Evolutionary conservation across 2,113 vertebrate genomes (phyloP).

Genomic region (Carollia perspicillata): DNA sequence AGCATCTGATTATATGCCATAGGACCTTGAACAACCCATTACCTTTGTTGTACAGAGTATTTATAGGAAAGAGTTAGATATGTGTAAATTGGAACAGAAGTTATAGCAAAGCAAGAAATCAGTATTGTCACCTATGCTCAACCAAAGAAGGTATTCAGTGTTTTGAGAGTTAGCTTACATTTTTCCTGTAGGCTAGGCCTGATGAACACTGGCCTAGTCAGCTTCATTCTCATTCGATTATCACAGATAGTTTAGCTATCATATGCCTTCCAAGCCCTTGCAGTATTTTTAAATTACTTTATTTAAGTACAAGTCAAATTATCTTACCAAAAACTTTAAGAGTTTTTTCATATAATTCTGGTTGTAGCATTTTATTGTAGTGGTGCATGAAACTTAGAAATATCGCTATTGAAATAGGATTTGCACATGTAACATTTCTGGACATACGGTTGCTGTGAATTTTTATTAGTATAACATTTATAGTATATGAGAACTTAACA

Average conservation of each 20-base stretch:
- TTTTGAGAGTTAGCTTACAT: slow-evolving; percentile 7
- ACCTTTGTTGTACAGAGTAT: neutral
- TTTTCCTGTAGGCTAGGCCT: slow-evolving; percentile 8
- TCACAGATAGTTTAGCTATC: neutral
- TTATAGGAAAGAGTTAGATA: neutral
- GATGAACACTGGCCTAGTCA: neutral
- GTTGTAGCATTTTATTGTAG: slow-evolving; percentile 16
- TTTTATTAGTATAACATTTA: neutral
- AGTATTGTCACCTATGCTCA: neutral
- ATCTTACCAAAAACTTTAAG: slow-evolving; percentile 4
- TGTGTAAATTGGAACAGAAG: neutral
- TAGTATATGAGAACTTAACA: neutral
- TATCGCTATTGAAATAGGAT: slow-evolving; percentile 13
- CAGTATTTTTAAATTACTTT: neutral
- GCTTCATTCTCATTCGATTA: neutral
- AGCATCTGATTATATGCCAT: neutral
- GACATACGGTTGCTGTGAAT: neutral
- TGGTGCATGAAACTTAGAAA: neutral
- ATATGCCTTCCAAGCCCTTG: neutral
- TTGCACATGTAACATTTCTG: neutral
- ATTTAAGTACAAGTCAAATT: slow-evolving; percentile 25
- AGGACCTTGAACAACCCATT: neutral
- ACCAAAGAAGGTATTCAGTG: neutral
- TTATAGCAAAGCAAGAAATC: neutral
- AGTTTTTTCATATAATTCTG: slow-evolving; percentile 8